Evolutionary conservation across 2,113 vertebrate genomes (phyloP).

Genomic region (Oriolus oriolus): DNA sequence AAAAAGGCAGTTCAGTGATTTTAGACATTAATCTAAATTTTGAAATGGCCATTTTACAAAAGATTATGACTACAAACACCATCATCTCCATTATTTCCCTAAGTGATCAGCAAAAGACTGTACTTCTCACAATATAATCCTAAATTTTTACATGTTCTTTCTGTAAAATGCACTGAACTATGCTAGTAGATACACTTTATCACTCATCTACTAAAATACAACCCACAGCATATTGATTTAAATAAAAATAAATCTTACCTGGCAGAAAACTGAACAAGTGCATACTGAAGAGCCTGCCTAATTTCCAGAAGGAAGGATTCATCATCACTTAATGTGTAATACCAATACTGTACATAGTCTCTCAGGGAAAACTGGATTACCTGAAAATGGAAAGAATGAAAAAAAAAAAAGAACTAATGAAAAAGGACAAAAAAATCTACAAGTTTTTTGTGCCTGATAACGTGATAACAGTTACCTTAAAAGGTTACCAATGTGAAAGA

Average conservation of each 20-base stretch:
- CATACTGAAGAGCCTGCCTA: slow-evolving; percentile 93
- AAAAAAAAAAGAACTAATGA: background rate
- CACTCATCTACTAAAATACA: background rate
- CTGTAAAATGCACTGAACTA: background rate
- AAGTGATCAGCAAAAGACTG: background rate
- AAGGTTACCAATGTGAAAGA: background rate
- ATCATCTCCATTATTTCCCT: background rate
- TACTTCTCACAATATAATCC: background rate
- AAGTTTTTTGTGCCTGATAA: background rate
- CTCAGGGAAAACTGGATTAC: slow-evolving; percentile 97
- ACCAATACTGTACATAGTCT: slow-evolving; percentile 99
- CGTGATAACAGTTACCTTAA: background rate
- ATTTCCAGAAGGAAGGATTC: slow-evolving; percentile 97
- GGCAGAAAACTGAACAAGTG: slow-evolving; percentile 94
- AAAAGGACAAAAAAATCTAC: background rate
- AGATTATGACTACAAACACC: background rate
- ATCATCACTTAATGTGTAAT: slow-evolving; percentile 97
- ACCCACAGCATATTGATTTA: background rate
- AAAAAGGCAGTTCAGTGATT: background rate
- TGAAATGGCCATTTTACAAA: background rate
- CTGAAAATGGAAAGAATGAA: slow-evolving; percentile 67
- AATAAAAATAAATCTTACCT: slow-evolving; percentile 73
- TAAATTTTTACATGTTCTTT: background rate
- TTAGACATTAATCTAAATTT: background rate
- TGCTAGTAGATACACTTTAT: background rate